phyloP scores from a whole-genome alignment of 2,888 invertebrate species.

The Silvanus unidentatus region DNA sequence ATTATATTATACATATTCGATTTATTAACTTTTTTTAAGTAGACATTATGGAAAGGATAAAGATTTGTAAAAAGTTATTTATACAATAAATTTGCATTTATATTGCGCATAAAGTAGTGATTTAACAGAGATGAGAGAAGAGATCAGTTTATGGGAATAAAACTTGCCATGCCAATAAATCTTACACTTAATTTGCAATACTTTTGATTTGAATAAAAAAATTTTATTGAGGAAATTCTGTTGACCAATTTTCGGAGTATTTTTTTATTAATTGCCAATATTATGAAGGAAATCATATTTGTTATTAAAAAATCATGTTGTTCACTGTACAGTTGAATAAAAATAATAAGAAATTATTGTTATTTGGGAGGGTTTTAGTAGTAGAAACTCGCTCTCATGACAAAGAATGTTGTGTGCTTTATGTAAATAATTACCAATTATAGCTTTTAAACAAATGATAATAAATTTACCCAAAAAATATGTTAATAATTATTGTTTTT shows the following conservation, averaged over 20 bases:
- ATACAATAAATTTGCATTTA: conserved; percentile 17
- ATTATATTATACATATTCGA: neutral
- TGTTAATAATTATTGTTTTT: conserved; percentile 27
- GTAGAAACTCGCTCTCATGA: neutral
- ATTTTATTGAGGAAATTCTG: neutral
- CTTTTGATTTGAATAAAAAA: neutral
- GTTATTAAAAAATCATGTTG: conserved; percentile 6
- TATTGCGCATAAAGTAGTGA: conserved; percentile 12
- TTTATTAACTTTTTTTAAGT: neutral
- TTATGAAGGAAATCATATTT: no score
- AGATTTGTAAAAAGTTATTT: neutral
- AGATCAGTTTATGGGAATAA: neutral
- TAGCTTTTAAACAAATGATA: conserved; percentile 11
- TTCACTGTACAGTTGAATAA: conserved; percentile 16
- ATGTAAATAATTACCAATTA: conserved; percentile 14
- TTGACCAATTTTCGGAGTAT: neutral
- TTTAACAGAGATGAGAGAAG: neutral
- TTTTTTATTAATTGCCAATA: neutral
- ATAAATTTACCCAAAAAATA: conserved; percentile 13
- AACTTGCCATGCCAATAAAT: neutral
- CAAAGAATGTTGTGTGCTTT: conserved; percentile 12
- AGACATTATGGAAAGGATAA: neutral
- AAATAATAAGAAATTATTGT: neutral
- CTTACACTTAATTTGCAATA: neutral
- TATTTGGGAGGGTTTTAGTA: no score